Conservation (phyloP, 2,797 vertebrate genomes). For the Etheostoma nigrum region DNA sequence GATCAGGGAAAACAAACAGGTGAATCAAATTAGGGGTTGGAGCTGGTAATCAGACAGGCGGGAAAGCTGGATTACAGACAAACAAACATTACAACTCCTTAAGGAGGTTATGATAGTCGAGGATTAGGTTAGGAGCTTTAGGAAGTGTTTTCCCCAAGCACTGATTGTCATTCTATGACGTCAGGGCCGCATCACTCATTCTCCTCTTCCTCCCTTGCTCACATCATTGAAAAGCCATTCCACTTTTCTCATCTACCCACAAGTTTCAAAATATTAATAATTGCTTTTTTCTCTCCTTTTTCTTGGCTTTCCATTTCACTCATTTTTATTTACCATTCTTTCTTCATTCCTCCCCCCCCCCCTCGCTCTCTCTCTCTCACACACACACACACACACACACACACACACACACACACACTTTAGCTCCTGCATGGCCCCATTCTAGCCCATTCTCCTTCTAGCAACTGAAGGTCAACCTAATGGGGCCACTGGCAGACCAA, state of each 20-base stretch:
- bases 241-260: not conserved
- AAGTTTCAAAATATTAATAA: constrained; percentile 18
- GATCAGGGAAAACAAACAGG: too few relatives aligned
- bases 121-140: not conserved
- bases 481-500: constrained; percentile 62
- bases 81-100: too few relatives aligned
- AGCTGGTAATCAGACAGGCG: too few relatives aligned
- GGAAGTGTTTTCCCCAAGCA: not conserved
- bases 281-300: constrained; percentile 13
- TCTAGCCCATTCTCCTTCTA: constrained; percentile 53
- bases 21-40: too few relatives aligned
- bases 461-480: constrained; percentile 73
- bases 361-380: not conserved
- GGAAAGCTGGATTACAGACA: too few relatives aligned
- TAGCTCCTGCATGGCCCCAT: constrained; percentile 21
- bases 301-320: constrained; percentile 17
- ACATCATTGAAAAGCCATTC: constrained; percentile 23
- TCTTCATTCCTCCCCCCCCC: constrained; percentile 12
- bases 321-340: not conserved
- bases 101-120: not conserved
- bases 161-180: constrained; percentile 14
- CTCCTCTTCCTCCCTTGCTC: constrained; percentile 9
- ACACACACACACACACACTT: not conserved
- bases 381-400: too few relatives aligned
- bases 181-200: not conserved